Conservation (phyloP, 2,888 invertebrate species). For the Yponomeuta evonymella region DNA sequence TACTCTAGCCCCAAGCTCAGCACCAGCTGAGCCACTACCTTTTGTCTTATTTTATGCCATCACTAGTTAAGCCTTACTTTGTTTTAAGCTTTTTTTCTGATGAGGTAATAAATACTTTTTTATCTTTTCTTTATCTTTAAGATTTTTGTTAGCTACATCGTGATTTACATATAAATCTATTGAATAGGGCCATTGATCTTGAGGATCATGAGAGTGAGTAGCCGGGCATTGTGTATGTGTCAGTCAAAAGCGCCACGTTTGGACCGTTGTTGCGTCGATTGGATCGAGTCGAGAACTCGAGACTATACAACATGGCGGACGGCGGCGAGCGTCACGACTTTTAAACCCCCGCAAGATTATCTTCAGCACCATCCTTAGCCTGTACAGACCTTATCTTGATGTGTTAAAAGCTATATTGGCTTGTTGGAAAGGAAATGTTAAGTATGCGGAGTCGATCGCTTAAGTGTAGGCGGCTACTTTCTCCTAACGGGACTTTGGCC, state of each 20-base stretch:
- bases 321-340: slow-evolving; percentile 13
- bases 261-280: slow-evolving; percentile 39
- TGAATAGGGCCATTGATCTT: slow-evolving; percentile 9
- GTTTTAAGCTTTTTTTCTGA: no score
- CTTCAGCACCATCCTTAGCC: background rate
- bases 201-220: background rate
- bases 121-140: background rate
- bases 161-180: slow-evolving; percentile 3
- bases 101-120: no score
- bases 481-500: slow-evolving; percentile 68
- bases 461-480: slow-evolving; percentile 71
- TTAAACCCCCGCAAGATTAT: slow-evolving; percentile 6
- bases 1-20: background rate
- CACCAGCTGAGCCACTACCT: no score
- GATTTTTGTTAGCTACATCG: background rate
- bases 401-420: background rate
- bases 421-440: slow-evolving; percentile 27
- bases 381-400: background rate
- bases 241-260: slow-evolving; percentile 33
- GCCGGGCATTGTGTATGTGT: slow-evolving; percentile 23
- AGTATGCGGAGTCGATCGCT: slow-evolving; percentile 29
- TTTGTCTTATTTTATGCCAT: no score
- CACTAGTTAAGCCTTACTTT: no score
- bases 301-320: slow-evolving; percentile 16
- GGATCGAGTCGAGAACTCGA: slow-evolving; percentile 47